Evolutionary conservation across 2,113 vertebrate genomes (phyloP).

Genomic region (Glaucomys volans): DNA sequence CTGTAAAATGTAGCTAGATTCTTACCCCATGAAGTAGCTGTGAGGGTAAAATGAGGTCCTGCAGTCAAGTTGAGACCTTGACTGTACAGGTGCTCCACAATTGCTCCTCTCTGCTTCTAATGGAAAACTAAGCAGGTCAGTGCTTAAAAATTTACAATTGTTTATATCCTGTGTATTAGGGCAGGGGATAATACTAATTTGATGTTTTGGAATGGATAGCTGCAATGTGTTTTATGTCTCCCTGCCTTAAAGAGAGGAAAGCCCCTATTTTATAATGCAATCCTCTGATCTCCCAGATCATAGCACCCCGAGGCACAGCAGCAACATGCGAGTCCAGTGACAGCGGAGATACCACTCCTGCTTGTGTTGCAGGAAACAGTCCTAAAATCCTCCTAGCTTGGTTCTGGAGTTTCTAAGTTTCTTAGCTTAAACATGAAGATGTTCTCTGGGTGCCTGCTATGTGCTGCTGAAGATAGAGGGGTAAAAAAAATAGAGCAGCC

Average conservation of each 20-base stretch:
- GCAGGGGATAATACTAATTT: neutral
- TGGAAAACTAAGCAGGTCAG: neutral
- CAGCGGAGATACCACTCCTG: neutral
- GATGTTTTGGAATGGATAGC: neutral
- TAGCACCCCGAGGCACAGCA: neutral
- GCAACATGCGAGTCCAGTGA: too few species aligned
- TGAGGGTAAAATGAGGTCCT: neutral
- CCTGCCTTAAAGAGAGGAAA: neutral
- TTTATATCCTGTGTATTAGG: neutral
- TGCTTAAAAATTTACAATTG: neutral
- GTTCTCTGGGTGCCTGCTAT: neutral
- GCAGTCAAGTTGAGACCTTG: neutral
- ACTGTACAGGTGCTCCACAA: neutral
- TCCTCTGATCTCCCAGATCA: neutral
- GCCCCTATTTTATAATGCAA: neutral
- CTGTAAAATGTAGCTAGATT: neutral
- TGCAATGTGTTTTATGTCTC: neutral
- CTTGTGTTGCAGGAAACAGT: neutral
- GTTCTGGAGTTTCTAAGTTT: neutral
- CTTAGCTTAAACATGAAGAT: neutral
- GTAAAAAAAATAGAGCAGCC: neutral
- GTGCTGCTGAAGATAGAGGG: neutral
- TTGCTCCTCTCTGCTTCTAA: neutral
- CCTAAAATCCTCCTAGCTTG: neutral
- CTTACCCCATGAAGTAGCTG: neutral